A percentile compares a stretch with the other conserved stretches of the same genome.
Evolutionary conservation across 2,797 vertebrate species (phyloP).

Genomic region (Catharus ustulatus): DNA sequence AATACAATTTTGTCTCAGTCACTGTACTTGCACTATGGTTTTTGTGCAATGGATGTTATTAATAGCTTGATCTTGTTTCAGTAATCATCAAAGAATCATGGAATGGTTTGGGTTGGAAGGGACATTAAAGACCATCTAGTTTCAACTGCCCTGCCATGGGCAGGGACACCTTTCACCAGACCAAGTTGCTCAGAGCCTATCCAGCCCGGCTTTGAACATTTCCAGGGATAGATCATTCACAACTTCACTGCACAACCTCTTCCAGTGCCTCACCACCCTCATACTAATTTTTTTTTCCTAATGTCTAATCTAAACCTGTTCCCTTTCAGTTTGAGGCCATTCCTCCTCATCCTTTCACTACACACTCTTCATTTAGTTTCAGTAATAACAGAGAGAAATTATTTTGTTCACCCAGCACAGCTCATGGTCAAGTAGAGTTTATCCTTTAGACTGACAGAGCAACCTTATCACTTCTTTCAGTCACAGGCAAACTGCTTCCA

Average conservation of each 20-base stretch:
- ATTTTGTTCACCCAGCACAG: neutral
- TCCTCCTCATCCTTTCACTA: neutral
- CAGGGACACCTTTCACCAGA: neutral
- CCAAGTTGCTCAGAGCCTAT: neutral
- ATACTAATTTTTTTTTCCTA: neutral
- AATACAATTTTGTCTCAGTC: neutral
- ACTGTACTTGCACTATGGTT: accelerated
- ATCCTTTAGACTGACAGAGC: neutral
- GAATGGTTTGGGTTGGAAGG: neutral
- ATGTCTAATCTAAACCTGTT: neutral
- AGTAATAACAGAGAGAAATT: neutral
- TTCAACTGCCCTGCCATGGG: accelerated
- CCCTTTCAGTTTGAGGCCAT: neutral
- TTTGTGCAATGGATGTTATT: neutral
- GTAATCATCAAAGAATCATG: neutral
- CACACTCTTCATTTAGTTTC: neutral
- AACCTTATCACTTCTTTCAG: neutral
- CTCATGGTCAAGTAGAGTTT: neutral
- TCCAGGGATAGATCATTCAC: no score
- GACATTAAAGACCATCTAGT: neutral
- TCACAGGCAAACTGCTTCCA: neutral
- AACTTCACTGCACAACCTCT: neutral
- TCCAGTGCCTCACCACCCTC: neutral
- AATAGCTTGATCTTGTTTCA: neutral
- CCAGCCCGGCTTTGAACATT: neutral